Evolutionary conservation across 2,113 vertebrate genomes (phyloP), one percentile per base, ranked within the genome.

Genomic region (Gymnocephalus cernua): DNA sequence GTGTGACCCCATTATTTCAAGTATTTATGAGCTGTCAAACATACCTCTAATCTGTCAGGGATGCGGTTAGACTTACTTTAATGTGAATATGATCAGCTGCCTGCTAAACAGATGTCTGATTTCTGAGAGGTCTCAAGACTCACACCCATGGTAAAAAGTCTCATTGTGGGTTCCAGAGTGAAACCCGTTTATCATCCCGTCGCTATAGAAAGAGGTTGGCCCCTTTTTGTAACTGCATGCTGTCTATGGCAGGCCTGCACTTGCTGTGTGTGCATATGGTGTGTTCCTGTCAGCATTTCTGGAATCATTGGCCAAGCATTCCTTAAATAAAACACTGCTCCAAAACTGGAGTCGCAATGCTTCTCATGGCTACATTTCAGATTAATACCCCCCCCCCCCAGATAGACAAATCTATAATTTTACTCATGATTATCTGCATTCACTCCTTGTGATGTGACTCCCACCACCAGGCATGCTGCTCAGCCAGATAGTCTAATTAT

Each of bases 221-320:
- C 56, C 59, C 54, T n/a, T 82, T 74, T 44, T 79, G 61, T 84
- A 54, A 51, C 25, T 54, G 91, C 89, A 89, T 19, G 82, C 61
- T 38, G 71, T 63, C 51, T 69, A 38, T n/a, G 53, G 67, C 91
- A 89, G 77, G 86, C 85, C 89, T 63, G 47, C 73, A 86, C 88
- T 91, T 90, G 89, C 87, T 88, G 77, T 82, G 80, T 91, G 83
- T 89, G 86, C 80, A 69, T 69, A 88, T 75, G 85, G 83, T 83
- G 72, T 69, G 81, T 88, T 87, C 67, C 66, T 79, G 84, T 84
- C 71, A 86, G 90, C 79, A 41, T 80, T 91, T 89, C 77, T 87
- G 72, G 23, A 88, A 85, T 80, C 63, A 79, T 44, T 80, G 50
- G 82, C 64, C 51, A 67, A 90, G 63, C 74, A 73, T 76, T 86